Evolutionary conservation across 2,113 vertebrate species (phyloP), one percentile per base, ranked within the genome.

Genomic region (Coreoperca whiteheadi): DNA sequence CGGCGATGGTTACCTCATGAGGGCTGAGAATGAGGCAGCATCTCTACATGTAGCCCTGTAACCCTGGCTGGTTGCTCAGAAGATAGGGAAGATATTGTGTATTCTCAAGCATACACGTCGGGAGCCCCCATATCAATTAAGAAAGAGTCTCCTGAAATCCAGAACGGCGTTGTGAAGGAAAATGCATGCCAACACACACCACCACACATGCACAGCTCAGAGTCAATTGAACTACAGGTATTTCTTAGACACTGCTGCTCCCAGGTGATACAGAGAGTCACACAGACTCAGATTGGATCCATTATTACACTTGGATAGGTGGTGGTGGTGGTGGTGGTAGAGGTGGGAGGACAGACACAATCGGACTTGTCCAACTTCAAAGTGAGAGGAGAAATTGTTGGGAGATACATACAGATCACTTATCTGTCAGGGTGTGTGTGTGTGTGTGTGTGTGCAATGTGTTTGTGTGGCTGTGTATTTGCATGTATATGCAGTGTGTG

Each of bases 311-410:
- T 69, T 20, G 41, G 23, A 73, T 54, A 20, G 41, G 25, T 21
- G 50, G 59, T 43, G 15, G 10, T 66, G 2, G 53, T 39, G 59
- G 37, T 11, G 14, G 70, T 2, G 53, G 75, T 59, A 1, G 3
- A 43, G 63, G 67, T 16, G 64, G 65, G 57, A 83, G 51, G 41
- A 69, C 63, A 68, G 77, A 66, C 39, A 37, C 70, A 77, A 79
- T 82, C 77, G 64, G 70, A 59, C 34, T 21, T 83, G 70, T 76
- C 43, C 74, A 54, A 83, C n/a, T 76, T 75, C 37, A 88, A 60
- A 85, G 39, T 57, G 48, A 80, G 64, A 77, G 14, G 21, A 72
- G 56, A 63, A 77, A 77, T 23, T 12, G 23, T 15, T 43, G 23
- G 53, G 7, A 84, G 53, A 53, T 34, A 48, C 12, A 65, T 9